Base-by-base conservation (phyloP, 2,888 invertebrate genomes). In the Ernsta delagoae region DNA sequence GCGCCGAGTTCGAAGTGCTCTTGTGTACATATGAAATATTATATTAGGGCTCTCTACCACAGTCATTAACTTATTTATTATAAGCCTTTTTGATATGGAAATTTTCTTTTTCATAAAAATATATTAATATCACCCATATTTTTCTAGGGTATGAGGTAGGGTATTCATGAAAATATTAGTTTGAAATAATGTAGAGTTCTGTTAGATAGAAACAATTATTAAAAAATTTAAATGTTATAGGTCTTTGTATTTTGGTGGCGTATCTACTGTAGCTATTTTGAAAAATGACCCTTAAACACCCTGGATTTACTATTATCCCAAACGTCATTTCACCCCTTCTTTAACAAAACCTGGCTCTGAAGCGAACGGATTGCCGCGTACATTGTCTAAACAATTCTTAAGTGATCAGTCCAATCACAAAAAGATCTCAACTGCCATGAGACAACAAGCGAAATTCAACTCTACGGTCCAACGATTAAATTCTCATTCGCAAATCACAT, bases 251-350 rank as follows among this genome's bases (percentile, higher is more conserved):
- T 12, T 53, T 41, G 0, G 43, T 64, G 24, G 8, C 34, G 7
- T 56, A 8, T 6, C 24, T 9, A 31, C n/a, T 64, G 43, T 34
- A 64, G 79, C 85, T 83, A 84, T 84, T 84, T 87, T 90, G 89
- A 92, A 90, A 92, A 92, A 92, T 92, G 85, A 89, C 85, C 87
- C 85, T 74, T 75, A 82, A 84, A 81, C 79, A 83, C 83, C 84
- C 75, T 73, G 77, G 88, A 85, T 86, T 87, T 86, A 84, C 83
- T 79, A 75, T 83, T 83, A 87, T 88, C 85, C 87, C 81, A 79
- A 89, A 90, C 87, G 90, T 88, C 89, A 91, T 90, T 90, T 89
- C 87, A 87, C 85, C 92, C 92, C 87, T 87, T 88, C 85, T 86
- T 84, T 81, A 86, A 84, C 85, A 85, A 86, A 87, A 90, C 87